Conservation (phyloP, 1,140 invertebrate species). For the Archivesica marissinica region DNA sequence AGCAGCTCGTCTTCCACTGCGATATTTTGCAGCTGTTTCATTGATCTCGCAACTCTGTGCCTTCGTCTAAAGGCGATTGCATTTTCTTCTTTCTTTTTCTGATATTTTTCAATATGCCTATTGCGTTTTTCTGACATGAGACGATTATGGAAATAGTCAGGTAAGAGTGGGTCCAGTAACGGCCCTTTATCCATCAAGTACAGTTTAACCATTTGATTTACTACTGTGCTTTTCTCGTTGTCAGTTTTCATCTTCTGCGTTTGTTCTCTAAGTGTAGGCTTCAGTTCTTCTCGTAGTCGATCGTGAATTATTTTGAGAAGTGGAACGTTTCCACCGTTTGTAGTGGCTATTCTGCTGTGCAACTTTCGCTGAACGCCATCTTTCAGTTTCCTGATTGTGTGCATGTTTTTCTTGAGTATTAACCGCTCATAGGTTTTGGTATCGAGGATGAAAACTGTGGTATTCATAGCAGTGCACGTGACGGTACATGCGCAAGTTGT, state of each 20-base stretch:
- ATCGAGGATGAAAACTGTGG: constrained; percentile 78
- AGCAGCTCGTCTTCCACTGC: constrained; percentile 73
- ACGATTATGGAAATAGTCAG: constrained; percentile 72
- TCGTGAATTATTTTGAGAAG: constrained; percentile 65
- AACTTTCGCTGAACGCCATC: constrained; percentile 76
- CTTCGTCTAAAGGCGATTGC: constrained; percentile 26
- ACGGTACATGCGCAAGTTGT: constrained; percentile 75
- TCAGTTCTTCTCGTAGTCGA: constrained; percentile 66
- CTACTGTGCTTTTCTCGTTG: constrained; percentile 59
- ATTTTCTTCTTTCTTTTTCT: constrained; percentile 41
- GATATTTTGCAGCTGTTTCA: constrained; percentile 72
- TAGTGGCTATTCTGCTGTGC: constrained; percentile 64
- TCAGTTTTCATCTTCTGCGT: constrained; percentile 51
- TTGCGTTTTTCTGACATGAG: constrained; percentile 69
- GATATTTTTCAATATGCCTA: constrained; percentile 56
- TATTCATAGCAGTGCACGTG: constrained; percentile 73
- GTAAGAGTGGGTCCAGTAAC: constrained; percentile 75
- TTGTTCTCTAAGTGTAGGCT: constrained; percentile 53
- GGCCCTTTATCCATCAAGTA: constrained; percentile 73
- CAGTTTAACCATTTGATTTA: constrained; percentile 71
- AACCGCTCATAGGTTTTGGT: constrained; percentile 81
- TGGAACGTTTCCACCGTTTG: constrained; percentile 70
- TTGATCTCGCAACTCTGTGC: constrained; percentile 68
- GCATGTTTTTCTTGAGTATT: constrained; percentile 75
- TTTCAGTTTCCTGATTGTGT: constrained; percentile 72